Base-by-base conservation (phyloP, 2,797 vertebrate genomes). In the Melanotaenia pygmaea region DNA sequence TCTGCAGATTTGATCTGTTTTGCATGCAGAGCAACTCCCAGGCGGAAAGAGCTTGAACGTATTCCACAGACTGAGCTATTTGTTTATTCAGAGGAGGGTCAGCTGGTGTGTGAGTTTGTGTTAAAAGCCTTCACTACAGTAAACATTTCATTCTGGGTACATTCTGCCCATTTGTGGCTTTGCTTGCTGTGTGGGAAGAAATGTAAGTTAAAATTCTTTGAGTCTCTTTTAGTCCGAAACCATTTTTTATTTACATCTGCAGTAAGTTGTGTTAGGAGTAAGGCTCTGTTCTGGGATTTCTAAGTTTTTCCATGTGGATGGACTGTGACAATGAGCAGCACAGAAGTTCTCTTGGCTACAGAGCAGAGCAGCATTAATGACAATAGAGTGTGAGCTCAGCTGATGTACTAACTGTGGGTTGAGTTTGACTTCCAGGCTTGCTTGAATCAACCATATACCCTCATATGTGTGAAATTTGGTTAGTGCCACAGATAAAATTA, bases 131-230 rank as follows among this genome's bases (percentile, higher is more conserved):
- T 47, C 60, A 56, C 45, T 58, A 16, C 24, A 10, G 45, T 70
- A 81, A 84, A 85, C 70, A 79, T n/a, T 51, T 68, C 34, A 58
- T 64, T 63, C n/a, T 45, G 28, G 53, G 2, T 45, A 28, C 35
- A 11, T 28, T 64, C 28, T 6, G 57, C 12, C 26, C 2, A 2
- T 75, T 72, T 40, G 68, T 62, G 61, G 59, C 63, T 77, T 62
- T 65, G 56, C 18, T 58, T 26, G 6, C n/a, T 40, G 35, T 54
- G 60, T 24, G 54, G 14, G 12, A 38, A 22, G 1, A 30, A 26
- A 68, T 80, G 69, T 35, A 47, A 3, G 37, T 8, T 3, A 45
- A 18, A 26, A 64, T 8, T 14, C 28, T 14, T 62, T 50, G 3
- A 50, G 10, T 5, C 18, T n/a, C 11, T 67, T 58, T 13, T 2